These are phyloP conservation scores for Anorthoa munda DNA, from an alignment of 2,888 invertebrate species.

Conservation along the genomic window DNA sequence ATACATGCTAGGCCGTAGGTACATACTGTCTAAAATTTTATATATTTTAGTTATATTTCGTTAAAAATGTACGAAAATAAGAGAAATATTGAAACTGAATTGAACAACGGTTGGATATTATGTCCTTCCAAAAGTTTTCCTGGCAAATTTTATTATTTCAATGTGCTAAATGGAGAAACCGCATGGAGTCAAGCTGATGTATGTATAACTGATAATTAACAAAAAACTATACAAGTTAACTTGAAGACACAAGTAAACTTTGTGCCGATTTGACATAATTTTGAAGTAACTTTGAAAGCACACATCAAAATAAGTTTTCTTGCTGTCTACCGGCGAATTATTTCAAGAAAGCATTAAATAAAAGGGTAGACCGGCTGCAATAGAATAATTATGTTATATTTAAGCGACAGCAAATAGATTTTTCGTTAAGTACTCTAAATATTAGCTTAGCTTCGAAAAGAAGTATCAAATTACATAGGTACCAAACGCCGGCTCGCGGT, in stretches of 20 bases:
- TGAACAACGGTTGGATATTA: conserved; percentile 77
- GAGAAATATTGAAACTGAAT: conserved; percentile 50
- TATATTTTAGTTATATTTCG: conserved; percentile 4
- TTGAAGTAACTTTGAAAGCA: neutral
- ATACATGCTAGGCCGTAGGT: neutral
- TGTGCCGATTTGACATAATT: neutral
- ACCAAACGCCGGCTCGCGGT: neutral
- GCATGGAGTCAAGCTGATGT: conserved; percentile 80
- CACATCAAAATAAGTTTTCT: neutral
- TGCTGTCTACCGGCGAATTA: neutral
- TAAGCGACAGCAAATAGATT: neutral
- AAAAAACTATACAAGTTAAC: neutral
- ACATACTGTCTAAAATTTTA: neutral
- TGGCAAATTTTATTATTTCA: conserved; percentile 84
- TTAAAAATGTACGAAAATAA: conserved; percentile 71
- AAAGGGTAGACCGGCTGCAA: neutral
- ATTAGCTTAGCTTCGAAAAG: neutral
- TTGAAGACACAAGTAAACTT: neutral
- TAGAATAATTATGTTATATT: neutral
- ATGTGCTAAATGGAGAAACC: conserved; percentile 78
- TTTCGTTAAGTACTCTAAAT: no score
- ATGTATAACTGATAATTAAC: conserved; percentile 48
- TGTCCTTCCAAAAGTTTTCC: conserved; percentile 82
- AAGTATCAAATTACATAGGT: neutral
- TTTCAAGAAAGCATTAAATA: neutral